These are phyloP conservation scores for Podocnemis expansa DNA, from an alignment of 2,113 vertebrate species.

Conservation along the genomic window DNA sequence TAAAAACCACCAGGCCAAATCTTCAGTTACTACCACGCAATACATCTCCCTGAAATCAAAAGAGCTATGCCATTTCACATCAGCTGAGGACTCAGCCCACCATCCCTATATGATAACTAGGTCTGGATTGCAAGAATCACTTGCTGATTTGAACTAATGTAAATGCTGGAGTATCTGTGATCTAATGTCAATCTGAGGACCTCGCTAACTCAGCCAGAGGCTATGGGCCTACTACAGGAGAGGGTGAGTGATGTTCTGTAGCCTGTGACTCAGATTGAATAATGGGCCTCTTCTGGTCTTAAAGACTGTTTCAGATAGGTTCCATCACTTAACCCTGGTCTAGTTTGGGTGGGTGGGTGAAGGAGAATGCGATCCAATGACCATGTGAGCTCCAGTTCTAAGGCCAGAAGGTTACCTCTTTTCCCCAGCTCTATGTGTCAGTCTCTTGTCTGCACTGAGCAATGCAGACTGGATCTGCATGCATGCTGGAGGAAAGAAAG, in stretches of 20 bases:
- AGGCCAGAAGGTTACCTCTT: neutral
- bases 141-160: too few relatives aligned
- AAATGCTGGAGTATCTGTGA: too few relatives aligned
- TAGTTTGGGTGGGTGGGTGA: neutral
- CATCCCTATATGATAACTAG: neutral
- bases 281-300: too few relatives aligned
- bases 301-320: neutral
- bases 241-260: too few relatives aligned
- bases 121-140: neutral
- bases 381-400: neutral
- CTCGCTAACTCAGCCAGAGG: too few relatives aligned
- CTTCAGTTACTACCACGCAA: accelerated
- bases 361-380: accelerated
- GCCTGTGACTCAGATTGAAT: too few relatives aligned
- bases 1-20: neutral
- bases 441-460: constrained; percentile 33
- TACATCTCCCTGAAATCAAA: neutral
- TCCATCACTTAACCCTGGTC: neutral
- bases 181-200: too few relatives aligned
- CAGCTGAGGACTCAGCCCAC: neutral
- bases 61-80: neutral
- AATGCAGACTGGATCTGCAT: constrained; percentile 27
- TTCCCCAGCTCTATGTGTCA: constrained; percentile 7
- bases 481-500: constrained; percentile 39
- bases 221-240: too few relatives aligned